Percentiles rank a stretch among this genome's conserved stretches.
Evolutionary conservation across 1,140 invertebrate species (phyloP).

Genomic region (Heliconius nattereri): DNA sequence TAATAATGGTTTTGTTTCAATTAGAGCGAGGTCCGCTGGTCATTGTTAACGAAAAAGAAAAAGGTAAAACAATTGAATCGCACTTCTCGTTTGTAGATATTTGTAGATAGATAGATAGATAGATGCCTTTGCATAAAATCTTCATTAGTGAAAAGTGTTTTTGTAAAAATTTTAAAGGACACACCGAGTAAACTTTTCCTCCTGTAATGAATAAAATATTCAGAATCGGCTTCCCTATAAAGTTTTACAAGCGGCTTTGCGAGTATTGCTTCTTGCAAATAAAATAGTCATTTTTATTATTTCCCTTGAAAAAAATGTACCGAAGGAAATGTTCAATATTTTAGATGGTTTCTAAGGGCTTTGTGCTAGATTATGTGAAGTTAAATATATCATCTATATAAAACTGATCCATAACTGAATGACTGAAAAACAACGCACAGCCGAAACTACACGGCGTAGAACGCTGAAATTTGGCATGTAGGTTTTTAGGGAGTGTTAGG

Average conservation of each 20-base stretch:
- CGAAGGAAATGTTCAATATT: background rate
- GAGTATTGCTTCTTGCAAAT: constrained; percentile 18
- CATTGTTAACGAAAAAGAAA: constrained; percentile 46
- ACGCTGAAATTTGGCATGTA: no score
- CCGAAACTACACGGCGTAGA: no score
- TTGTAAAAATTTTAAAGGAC: constrained; percentile 39
- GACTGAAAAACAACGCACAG: no score
- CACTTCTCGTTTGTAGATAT: constrained; percentile 38
- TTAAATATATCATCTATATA: background rate
- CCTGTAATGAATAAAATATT: constrained; percentile 37
- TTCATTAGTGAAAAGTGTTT: constrained; percentile 52
- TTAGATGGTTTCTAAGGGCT: background rate
- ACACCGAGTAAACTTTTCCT: constrained; percentile 28
- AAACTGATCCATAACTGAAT: background rate
- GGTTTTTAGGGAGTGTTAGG: no score
- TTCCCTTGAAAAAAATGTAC: background rate
- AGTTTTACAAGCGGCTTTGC: constrained; percentile 22
- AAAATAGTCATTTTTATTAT: constrained; percentile 17
- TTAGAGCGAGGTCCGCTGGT: constrained; percentile 46
- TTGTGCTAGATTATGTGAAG: background rate
- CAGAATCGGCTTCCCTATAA: constrained; percentile 27
- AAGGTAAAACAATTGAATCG: constrained; percentile 48
- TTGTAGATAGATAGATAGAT: no score
- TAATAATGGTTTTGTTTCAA: constrained; percentile 61
- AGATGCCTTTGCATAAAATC: constrained; percentile 57